Base-by-base conservation (phyloP, 2,797 vertebrate genomes). In the Sternarchorhynchus goeldii region DNA sequence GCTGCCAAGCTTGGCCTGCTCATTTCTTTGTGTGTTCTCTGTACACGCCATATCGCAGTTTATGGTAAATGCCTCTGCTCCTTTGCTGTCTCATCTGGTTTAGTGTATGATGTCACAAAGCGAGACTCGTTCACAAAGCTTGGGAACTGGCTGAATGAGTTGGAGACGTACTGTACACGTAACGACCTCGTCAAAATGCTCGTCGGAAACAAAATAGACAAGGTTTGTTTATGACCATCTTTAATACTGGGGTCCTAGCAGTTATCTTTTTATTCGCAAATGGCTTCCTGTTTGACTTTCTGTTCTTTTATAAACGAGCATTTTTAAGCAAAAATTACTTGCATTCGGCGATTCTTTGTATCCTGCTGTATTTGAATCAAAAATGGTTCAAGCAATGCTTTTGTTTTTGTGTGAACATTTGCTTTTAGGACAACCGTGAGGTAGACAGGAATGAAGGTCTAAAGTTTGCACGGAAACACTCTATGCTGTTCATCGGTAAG, bases 141-240 rank as follows among this genome's bases (percentile, higher is more conserved):
- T 78, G 96, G 96, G 89, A 99, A 97, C 91, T 99, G 98, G 98
- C 91, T 99, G 88, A 99, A 95, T 80, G 97, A 99, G 89, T 91
- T 99, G 92, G 97, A 99, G 92, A 99, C 97, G 0, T 99, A 99
- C 90, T 95, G 96, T 83, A 98, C 96, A 41, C 96, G 96, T 85
- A 98, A 97, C 76, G 97, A 99, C 88, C 95, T 99, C 78, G 96
- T 99, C n/a, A 98, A 99, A 89, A 99, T 99, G 98, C 92, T 99
- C 34, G 97, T 99, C 77, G 97, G 97, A 84, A 99, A 99, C 93
- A 99, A 99, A 93, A 99, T 98, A 34, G 98, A 99, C 89, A 95
- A 94, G 95, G 98, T 98, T 90, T 92, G 91, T 83, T 6, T 50
- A 16, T 67, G 29, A 17, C 8, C 65, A 41, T 6, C 10, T 3